A percentile compares a stretch with the other conserved stretches of the same genome.
These are phyloP conservation scores for Amphiprion percula DNA, from an alignment of 2,113 vertebrate species.

Conservation along the genomic window DNA sequence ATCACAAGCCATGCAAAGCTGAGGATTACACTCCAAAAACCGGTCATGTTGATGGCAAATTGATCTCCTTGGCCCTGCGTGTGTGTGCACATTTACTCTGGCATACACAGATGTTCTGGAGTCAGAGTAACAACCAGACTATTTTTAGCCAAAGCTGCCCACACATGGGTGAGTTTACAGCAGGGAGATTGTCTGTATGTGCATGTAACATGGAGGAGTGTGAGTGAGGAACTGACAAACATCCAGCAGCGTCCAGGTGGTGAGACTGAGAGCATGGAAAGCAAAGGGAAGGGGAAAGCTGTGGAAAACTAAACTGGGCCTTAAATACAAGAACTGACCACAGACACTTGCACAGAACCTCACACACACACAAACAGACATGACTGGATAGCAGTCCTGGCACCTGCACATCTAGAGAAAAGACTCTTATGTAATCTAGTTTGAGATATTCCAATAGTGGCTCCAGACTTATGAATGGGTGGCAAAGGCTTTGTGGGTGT, in stretches of 20 bases:
- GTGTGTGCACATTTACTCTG: constrained; percentile 30
- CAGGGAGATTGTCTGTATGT: constrained; percentile 52
- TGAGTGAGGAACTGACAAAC: constrained; percentile 71
- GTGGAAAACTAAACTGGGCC: constrained; percentile 74
- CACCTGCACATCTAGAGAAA: constrained; percentile 65
- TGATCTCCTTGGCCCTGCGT: constrained; percentile 6
- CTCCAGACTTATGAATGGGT: constrained; percentile 71
- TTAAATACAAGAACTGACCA: constrained; percentile 71
- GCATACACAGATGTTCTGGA: constrained; percentile 67
- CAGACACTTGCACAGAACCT: constrained; percentile 65
- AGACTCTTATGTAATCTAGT: constrained; percentile 73
- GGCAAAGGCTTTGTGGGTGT: constrained; percentile 32
- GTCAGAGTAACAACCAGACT: constrained; percentile 68
- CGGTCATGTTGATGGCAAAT: constrained; percentile 41
- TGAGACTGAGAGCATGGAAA: constrained; percentile 82
- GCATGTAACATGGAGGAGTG: constrained; percentile 32
- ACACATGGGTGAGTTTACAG: constrained; percentile 67
- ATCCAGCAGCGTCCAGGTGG: constrained; percentile 78
- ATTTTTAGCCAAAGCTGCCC: constrained; percentile 77
- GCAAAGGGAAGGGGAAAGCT: constrained; percentile 60
- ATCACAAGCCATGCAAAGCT: constrained; percentile 33
- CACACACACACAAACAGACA: constrained; percentile 39
- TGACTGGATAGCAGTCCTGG: constrained; percentile 61
- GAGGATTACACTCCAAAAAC: constrained; percentile 50
- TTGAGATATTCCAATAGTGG: constrained; percentile 71